Base-by-base conservation (phyloP, 2,113 vertebrate species). In the Dolichallabes microphthalmus region DNA sequence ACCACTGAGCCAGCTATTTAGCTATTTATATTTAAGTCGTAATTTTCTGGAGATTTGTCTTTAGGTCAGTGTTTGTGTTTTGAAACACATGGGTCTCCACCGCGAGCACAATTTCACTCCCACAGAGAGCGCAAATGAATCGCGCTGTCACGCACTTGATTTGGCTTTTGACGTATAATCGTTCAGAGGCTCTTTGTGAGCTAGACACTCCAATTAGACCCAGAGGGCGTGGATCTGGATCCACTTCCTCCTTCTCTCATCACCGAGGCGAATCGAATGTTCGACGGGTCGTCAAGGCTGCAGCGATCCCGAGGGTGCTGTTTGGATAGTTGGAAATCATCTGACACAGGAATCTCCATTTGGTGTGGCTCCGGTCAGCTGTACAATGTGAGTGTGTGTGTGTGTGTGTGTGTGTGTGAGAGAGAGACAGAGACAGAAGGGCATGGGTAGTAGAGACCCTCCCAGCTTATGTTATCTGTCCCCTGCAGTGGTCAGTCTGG, bases 281-380 rank as follows among this genome's bases (percentile, higher is more conserved):
- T 45, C 66, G 22, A n/a, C 9, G 53, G 84, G 71, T 88, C 50
- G 52, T 79, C 61, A 76, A 52, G 80, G 60, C 32, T 53, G 12
- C 53, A 15, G 30, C 55, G 17, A 63, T 55, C 22, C 61, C 81
- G 19, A 30, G 77, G 55, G 82, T 55, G 5, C n/a, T 32, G 64
- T 74, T 60, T 10, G 27, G 73, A 53, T 22, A 74, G 74, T 58
- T 87, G 78, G 45, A 73, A 78, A 78, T 66, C 55, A 73, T 71
- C 63, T 66, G 69, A 69, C 55, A 58, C 19, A 20, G 81, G 84
- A 83, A 86, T 88, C 81, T 86, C 74, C 75, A 80, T 53, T 74
- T 83, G 84, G 20, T 11, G 68, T 27, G 66, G 68, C 83, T 82
- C 55, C 14, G 82, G 81, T 83, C 81, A 88, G 81, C 81, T 88